Base-by-base conservation (phyloP, 2,113 vertebrate species). In the Spilogale gracilis region DNA sequence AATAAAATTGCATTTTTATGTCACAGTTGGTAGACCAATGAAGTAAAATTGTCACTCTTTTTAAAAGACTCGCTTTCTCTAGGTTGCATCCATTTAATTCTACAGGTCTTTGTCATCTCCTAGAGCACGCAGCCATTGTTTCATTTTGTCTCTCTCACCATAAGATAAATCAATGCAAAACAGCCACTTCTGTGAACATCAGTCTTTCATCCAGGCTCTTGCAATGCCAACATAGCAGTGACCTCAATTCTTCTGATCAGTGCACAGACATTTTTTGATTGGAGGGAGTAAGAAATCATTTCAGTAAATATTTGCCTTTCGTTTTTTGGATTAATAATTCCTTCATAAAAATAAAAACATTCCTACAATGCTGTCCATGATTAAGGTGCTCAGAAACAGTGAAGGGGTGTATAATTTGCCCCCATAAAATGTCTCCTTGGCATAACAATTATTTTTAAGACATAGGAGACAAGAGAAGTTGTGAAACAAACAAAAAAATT, bases 21-120 rank as follows among this genome's bases (percentile, higher is more conserved):
- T 61, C 82, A 2, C 0, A 76, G 2, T 8, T 97, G 79, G 94
- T n/a, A 97, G 32, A 91, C 20, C 9, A 79, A 50, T 25, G 45
- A 97, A 91, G 17, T 86, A 20, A 56, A 61, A 89, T 52, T n/a
- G n/a, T 69, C 69, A 52, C 32, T 82, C 56, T 90, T 80, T 79
- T 88, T 87, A 21, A 97, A 98, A 97, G 92, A 32, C 83, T 3
- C 67, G 18, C 48, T 82, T 92, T 95, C 94, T 76, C 30, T 48
- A 52, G 43, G 78, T 27, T 23, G 48, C 5, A 1, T 81, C 98
- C 48, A 27, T 71, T 95, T 95, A 58, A 85, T 80, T 82, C 52
- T 82, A 58, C 45, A 93, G 94, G 80, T 6, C 61, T 85, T 69
- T 86, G 3, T 78, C n/a, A 0, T 32, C 93, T 92, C 95, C 96